Conservation (phyloP, 2,888 invertebrate genomes). For the Subacronicta megacephala region DNA sequence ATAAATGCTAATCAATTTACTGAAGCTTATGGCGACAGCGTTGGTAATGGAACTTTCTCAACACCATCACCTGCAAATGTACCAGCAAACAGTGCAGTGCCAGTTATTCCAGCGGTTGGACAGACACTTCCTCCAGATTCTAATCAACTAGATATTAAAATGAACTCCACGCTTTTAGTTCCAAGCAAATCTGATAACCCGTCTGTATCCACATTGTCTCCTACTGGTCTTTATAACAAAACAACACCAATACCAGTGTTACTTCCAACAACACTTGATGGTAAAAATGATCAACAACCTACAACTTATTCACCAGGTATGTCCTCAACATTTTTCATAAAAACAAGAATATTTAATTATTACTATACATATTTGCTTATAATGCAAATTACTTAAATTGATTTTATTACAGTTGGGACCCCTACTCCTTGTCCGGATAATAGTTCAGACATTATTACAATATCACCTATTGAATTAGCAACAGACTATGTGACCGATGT, state of each 20-base stretch:
- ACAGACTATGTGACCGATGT: constrained; percentile 35
- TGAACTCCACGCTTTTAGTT: neutral
- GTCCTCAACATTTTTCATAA: constrained; percentile 7
- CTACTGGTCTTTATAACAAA: neutral
- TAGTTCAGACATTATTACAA: constrained; percentile 21
- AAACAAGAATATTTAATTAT: no score
- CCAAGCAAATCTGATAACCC: neutral
- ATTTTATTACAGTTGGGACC: constrained; percentile 19
- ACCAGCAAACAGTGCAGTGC: neutral
- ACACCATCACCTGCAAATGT: neutral
- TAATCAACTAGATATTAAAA: neutral
- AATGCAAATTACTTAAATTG: neutral
- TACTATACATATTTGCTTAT: no score
- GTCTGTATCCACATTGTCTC: neutral
- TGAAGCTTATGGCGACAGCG: neutral
- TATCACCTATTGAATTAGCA: constrained; percentile 47
- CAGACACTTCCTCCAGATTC: neutral
- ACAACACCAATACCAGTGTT: neutral
- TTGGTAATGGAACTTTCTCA: neutral
- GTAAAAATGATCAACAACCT: neutral
- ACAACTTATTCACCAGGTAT: constrained; percentile 10
- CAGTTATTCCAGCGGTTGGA: neutral
- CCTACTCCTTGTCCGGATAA: constrained; percentile 1
- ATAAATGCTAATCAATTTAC: neutral
- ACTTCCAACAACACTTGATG: neutral